Evolutionary conservation across 2,888 invertebrate species (phyloP), one percentile per base, ranked within the genome.

Genomic region (Nephrotoma flavescens): DNA sequence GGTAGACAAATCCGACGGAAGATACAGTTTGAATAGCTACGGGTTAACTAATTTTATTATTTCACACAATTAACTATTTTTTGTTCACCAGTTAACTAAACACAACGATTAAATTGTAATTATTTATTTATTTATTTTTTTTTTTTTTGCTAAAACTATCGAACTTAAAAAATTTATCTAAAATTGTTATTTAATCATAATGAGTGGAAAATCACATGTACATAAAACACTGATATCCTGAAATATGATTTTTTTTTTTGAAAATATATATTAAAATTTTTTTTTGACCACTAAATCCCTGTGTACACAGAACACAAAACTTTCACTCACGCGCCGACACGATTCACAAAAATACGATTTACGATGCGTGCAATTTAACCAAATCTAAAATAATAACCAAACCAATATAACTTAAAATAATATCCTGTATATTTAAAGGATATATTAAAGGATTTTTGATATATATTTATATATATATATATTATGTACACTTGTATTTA

Each of bases 21-120:
- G 86, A 87, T 87, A 87, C 87, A 87, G 87, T 87, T 87, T 87
- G 87, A 86, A 41, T 83, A 83, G 86, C 86, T 86, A 71, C 12
- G 83, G 86, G 15, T 47, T 57, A n/a, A 19, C 47, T 87, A 11
- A 45, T 85, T 85, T 71, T 42, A 41, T 42, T 47, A 84, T 84
- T 84, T 84, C 84, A 84, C 84, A 84, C 6, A 84, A 15, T 42
- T 84, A n/a, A 47, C n/a, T 84, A 9, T 83, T 41, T 83, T 41
- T 83, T 83, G 41, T 83, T 83, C 15, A 71, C 71, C 31, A 71
- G 11, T 31, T 71, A 57, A 57, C 52, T 57, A n/a, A 52, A 57
- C 52, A 57, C 15, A 57, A 52, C 5, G 15, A 52, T 52, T 5
- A 6, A 44, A 44, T 44, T 44, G 7, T 44, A 44, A 44, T 44